Evolutionary conservation across 2,888 invertebrate species (phyloP).

Genomic region (Deladenus siricidicola): DNA sequence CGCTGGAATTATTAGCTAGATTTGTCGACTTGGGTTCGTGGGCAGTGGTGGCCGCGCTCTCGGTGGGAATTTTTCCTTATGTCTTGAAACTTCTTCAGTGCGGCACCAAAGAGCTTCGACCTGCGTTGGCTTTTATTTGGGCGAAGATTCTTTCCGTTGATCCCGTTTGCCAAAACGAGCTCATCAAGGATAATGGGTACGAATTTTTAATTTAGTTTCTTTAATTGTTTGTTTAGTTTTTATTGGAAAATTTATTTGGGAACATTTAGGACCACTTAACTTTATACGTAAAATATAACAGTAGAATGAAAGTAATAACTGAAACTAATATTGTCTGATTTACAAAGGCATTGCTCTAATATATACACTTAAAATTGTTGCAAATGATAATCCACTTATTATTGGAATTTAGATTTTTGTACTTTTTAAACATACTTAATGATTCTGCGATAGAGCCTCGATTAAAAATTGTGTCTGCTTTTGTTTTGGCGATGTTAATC

Average conservation of each 20-base stretch:
- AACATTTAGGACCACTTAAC: no score
- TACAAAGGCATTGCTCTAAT: no score
- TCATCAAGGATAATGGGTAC: conserved; percentile 43
- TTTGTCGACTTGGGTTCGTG: conserved; percentile 90
- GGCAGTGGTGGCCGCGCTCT: conserved; percentile 78
- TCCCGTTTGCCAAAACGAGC: conserved; percentile 85
- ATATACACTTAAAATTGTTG: conserved; percentile 4
- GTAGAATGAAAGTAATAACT: no score
- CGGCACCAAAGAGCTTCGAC: conserved; percentile 67
- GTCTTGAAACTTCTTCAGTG: conserved; percentile 88
- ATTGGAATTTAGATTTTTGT: conserved; percentile 34
- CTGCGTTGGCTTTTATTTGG: conserved; percentile 94
- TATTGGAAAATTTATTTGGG: no score
- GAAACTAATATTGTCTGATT: no score
- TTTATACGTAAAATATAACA: no score
- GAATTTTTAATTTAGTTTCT: background rate
- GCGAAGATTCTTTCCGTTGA: conserved; percentile 91
- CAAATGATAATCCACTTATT: background rate
- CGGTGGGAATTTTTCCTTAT: conserved; percentile 94
- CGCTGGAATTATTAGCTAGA: conserved; percentile 79
- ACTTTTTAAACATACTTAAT: conserved; percentile 78
- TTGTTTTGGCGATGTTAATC: conserved; percentile 85
- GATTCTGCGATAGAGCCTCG: conserved; percentile 75
- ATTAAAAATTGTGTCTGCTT: conserved; percentile 84
- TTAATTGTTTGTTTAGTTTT: conserved; percentile 1